phyloP scores from a whole-genome alignment of 2,113 vertebrate genomes.

The Labrus mixtus region DNA sequence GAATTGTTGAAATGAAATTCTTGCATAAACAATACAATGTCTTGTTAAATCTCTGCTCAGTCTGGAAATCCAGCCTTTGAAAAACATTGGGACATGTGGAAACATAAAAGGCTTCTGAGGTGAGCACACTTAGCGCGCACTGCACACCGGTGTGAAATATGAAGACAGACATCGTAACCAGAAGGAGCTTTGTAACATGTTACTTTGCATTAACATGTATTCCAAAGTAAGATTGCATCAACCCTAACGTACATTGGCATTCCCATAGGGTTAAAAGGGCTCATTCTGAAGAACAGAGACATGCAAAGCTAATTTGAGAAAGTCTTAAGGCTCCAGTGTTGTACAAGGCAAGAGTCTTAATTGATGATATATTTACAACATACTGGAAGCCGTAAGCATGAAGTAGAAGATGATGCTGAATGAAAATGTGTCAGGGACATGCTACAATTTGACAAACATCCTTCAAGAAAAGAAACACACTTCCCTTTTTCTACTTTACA shows the following conservation, averaged over 20 bases:
- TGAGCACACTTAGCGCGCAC: not conserved
- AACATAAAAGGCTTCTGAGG: not conserved
- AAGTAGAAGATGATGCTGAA: not conserved
- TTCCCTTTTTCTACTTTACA: slow-evolving; percentile 14
- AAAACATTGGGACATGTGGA: not conserved
- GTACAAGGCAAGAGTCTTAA: no score
- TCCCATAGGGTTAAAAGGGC: not conserved
- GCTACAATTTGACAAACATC: slow-evolving; percentile 9
- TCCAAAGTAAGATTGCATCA: not conserved
- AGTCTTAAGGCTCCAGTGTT: not conserved
- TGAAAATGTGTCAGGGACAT: slow-evolving; percentile 32
- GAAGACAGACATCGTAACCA: not conserved
- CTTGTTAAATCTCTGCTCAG: not conserved
- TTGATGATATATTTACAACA: not conserved
- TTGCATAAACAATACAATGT: not conserved
- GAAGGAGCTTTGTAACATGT: slow-evolving; percentile 1
- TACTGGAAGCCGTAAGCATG: slow-evolving; percentile 13
- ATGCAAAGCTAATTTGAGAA: not conserved
- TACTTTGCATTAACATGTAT: not conserved
- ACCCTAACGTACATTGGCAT: not conserved
- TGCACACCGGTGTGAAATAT: not conserved
- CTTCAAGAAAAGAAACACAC: slow-evolving; percentile 26
- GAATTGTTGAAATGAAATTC: slow-evolving; percentile 1
- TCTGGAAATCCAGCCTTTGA: not conserved
- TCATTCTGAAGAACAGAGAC: not conserved